Conservation (phyloP, 2,888 invertebrate genomes). For the Teinopalpus imperialis region DNA sequence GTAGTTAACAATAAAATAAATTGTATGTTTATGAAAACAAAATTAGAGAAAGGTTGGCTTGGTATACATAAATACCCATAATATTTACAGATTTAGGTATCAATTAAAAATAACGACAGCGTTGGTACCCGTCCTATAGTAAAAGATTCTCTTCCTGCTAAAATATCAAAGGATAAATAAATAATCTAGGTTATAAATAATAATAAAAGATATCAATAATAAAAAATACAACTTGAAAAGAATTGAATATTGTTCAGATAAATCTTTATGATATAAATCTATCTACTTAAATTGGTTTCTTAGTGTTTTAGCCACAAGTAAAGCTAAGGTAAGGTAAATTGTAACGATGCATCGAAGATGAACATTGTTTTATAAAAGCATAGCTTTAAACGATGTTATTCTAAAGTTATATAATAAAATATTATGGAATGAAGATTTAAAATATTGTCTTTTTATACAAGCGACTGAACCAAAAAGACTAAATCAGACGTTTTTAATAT, state of each 20-base stretch:
- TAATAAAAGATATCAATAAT: background rate
- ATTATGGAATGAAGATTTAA: slow-evolving; percentile 6
- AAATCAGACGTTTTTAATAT: slow-evolving; percentile 7
- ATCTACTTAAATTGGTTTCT: background rate
- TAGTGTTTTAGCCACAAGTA: slow-evolving; percentile 1
- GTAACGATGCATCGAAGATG: slow-evolving; percentile 25
- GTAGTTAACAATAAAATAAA: too few relatives aligned
- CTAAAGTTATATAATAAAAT: slow-evolving; percentile 13
- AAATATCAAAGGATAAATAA: slow-evolving; percentile 1
- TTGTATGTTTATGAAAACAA: too few relatives aligned
- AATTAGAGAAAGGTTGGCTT: too few relatives aligned
- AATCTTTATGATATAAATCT: background rate
- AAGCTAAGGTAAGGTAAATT: slow-evolving; percentile 18
- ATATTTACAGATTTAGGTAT: too few relatives aligned
- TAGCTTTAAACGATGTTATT: slow-evolving; percentile 22
- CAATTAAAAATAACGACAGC: background rate
- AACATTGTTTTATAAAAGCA: slow-evolving; percentile 23
- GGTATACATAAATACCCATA: too few relatives aligned
- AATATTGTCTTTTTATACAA: slow-evolving; percentile 16
- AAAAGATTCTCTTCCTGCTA: background rate
- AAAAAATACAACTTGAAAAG: background rate
- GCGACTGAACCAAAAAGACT: slow-evolving; percentile 19
- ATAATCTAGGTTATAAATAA: background rate
- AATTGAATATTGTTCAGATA: background rate
- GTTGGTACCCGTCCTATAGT: slow-evolving; percentile 16